Conservation (phyloP, 2,113 vertebrate genomes). For the Dasyprocta punctata region DNA sequence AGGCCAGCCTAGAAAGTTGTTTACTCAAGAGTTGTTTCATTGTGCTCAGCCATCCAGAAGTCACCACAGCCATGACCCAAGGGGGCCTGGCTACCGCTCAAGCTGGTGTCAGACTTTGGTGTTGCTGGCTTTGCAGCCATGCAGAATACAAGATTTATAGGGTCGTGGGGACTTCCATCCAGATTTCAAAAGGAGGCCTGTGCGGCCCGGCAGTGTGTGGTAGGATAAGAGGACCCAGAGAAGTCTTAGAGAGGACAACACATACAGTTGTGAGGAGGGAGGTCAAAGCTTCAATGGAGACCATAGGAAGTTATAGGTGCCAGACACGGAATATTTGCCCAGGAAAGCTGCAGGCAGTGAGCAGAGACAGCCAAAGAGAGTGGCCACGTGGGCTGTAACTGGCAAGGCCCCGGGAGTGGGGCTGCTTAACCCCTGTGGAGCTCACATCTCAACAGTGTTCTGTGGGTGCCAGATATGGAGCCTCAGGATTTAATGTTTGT, state of each 20-base stretch:
- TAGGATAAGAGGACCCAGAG: neutral
- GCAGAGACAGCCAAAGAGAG: neutral
- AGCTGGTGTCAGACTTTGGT: neutral
- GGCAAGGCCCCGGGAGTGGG: neutral
- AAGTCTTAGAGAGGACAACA: neutral
- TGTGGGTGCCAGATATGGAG: neutral
- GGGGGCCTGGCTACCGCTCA: neutral
- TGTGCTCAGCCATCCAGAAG: neutral
- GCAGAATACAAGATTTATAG: neutral
- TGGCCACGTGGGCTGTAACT: neutral
- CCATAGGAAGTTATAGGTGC: neutral
- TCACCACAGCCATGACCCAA: neutral
- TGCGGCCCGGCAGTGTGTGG: neutral
- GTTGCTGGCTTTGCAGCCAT: neutral
- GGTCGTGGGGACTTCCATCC: neutral
- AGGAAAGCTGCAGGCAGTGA: neutral
- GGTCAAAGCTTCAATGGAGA: neutral
- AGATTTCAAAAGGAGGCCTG: neutral
- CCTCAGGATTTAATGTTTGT: neutral
- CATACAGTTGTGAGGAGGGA: neutral
- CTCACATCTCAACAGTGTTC: neutral
- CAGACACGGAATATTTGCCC: neutral
- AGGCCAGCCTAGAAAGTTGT: neutral
- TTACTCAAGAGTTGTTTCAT: neutral
- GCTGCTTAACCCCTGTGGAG: neutral